phyloP scores from a whole-genome alignment of 2,888 invertebrate genomes.

The Cosmia pyralina region DNA sequence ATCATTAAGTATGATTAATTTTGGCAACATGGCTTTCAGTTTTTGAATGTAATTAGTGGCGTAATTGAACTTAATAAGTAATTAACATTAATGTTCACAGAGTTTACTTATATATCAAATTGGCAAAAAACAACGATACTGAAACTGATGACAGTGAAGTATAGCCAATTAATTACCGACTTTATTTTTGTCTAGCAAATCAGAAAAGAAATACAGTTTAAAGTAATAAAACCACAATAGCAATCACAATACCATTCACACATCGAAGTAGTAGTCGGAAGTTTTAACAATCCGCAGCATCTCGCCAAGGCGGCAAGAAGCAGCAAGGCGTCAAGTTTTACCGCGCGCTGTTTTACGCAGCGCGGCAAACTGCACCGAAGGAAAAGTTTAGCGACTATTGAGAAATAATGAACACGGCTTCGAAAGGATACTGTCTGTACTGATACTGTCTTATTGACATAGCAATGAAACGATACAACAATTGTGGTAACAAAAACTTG shows the following conservation, averaged over 20 bases:
- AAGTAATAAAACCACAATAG: background rate
- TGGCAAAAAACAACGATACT: too few species aligned
- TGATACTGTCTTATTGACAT: background rate
- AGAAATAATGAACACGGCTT: conserved; percentile 19
- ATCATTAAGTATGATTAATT: conserved; percentile 37
- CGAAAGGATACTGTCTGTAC: background rate
- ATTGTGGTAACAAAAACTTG: background rate
- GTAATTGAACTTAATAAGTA: conserved; percentile 23
- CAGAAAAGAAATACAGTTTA: background rate
- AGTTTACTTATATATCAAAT: conserved; percentile 4
- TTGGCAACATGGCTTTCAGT: conserved; percentile 6
- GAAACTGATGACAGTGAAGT: background rate
- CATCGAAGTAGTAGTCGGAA: conserved; percentile 18
- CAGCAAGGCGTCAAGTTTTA: conserved; percentile 15
- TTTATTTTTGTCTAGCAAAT: background rate
- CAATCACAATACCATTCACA: conserved; percentile 11
- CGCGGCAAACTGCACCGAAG: conserved; percentile 1
- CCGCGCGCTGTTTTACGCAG: conserved; percentile 7
- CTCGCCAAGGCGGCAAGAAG: conserved; percentile 7
- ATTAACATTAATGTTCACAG: conserved; percentile 5
- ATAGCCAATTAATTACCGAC: background rate
- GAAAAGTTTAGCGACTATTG: conserved; percentile 21
- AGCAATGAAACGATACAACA: background rate
- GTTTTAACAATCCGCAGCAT: conserved; percentile 37
- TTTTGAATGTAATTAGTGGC: conserved; percentile 22